Evolutionary conservation across 2,797 vertebrate genomes (phyloP).

Genomic region (Tapirus indicus): DNA sequence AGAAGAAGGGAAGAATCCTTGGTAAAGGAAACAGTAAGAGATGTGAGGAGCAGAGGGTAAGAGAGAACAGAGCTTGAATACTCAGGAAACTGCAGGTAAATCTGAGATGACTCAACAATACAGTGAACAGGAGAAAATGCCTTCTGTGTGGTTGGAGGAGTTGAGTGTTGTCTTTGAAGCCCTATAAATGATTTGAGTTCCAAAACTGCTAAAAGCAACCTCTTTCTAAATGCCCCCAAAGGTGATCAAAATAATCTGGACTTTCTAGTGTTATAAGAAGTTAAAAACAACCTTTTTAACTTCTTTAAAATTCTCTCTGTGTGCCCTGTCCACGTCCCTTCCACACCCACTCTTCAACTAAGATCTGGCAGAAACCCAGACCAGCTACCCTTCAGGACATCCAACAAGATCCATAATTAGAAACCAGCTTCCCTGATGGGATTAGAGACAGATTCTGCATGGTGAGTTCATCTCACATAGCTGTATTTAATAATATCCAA

Average conservation of each 20-base stretch:
- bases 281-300: background rate
- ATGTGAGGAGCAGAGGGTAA: background rate
- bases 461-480: slow-evolving; percentile 24
- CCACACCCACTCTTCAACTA: background rate
- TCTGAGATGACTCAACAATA: background rate
- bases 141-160: background rate
- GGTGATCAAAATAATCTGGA: slow-evolving; percentile 10
- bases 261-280: background rate
- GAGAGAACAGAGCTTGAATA: background rate
- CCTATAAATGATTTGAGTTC: background rate
- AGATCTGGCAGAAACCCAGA: background rate
- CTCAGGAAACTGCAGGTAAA: background rate
- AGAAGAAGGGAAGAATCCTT: background rate
- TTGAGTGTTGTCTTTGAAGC: background rate
- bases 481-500: slow-evolving; percentile 38
- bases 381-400: background rate
- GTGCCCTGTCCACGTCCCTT: background rate
- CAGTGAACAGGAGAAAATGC: slow-evolving; percentile 19
- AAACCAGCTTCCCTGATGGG: background rate
- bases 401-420: slow-evolving; percentile 20
- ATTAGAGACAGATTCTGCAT: slow-evolving; percentile 28
- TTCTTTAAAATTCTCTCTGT: slow-evolving; percentile 42
- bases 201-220: background rate
- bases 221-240: background rate
- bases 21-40: background rate